Evolutionary conservation across 2,888 invertebrate species (phyloP).

Genomic region (Steinernema carpocapsae): DNA sequence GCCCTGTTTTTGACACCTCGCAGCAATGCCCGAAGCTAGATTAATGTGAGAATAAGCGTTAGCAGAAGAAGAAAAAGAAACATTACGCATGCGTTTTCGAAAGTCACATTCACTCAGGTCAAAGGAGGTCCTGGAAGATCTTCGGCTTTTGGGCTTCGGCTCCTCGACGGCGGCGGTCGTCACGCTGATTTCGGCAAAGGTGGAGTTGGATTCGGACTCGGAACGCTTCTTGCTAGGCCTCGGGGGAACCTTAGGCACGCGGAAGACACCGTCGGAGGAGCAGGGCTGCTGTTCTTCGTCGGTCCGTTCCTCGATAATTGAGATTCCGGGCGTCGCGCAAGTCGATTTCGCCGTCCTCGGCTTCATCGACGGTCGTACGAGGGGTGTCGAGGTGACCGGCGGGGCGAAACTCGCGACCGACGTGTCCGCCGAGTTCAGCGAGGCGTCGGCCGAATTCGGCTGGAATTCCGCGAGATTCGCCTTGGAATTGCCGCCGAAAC

Average conservation of each 20-base stretch:
- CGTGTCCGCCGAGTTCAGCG: not conserved
- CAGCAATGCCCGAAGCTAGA: not conserved
- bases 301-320: not conserved
- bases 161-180: too few species aligned
- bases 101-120: constrained; percentile 12
- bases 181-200: not conserved
- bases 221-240: constrained; percentile 5
- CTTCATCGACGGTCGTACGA: not conserved
- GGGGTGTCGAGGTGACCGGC: constrained; percentile 11
- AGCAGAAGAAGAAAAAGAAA: constrained; percentile 13
- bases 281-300: constrained; percentile 2
- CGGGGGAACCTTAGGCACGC: constrained; percentile 8
- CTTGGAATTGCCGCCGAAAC: not conserved
- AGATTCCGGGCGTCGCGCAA: not conserved
- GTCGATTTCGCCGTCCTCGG: not conserved
- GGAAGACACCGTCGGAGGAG: not conserved
- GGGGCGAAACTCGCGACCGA: not conserved
- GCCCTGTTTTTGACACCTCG: constrained; percentile 11
- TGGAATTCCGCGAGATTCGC: not conserved
- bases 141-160: not conserved
- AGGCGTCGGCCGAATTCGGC: too few species aligned
- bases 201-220: not conserved
- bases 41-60: too few species aligned
- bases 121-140: not conserved
- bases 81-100: constrained; percentile 6